These are phyloP conservation scores for Drosophila neotestacea DNA, from an alignment of 2,888 invertebrate species.

Conservation along the genomic window DNA sequence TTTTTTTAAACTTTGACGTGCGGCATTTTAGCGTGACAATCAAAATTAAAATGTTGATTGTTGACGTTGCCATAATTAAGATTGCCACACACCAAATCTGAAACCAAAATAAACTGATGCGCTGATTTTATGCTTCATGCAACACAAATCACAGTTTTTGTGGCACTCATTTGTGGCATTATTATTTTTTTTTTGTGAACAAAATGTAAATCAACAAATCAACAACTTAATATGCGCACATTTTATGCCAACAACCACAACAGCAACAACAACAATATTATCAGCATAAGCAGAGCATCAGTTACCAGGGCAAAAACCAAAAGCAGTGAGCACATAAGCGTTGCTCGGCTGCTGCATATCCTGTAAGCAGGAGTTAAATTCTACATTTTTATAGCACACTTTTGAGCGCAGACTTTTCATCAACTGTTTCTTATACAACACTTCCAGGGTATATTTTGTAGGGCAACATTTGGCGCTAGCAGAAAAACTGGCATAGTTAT, in stretches of 20 bases:
- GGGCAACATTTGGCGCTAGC: background rate
- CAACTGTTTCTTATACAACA: background rate
- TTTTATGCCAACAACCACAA: constrained; percentile 47
- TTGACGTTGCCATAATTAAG: constrained; percentile 9
- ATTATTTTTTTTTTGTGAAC: background rate
- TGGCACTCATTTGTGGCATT: constrained; percentile 39
- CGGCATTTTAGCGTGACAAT: constrained; percentile 57
- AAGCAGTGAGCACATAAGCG: too few species aligned
- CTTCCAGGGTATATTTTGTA: constrained; percentile 14
- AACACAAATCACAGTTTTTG: constrained; percentile 38
- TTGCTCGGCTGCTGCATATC: background rate
- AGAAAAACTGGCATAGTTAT: constrained; percentile 37
- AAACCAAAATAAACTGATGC: background rate
- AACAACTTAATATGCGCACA: constrained; percentile 73
- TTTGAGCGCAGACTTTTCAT: background rate
- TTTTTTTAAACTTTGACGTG: constrained; percentile 25
- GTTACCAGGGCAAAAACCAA: constrained; percentile 25
- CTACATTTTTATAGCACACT: background rate
- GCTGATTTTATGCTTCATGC: constrained; percentile 6
- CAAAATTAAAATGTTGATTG: constrained; percentile 40
- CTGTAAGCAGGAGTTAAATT: background rate
- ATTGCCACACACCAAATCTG: background rate
- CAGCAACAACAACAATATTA: constrained; percentile 25
- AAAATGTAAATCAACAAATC: constrained; percentile 72
- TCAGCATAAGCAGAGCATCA: constrained; percentile 28